phyloP scores from a whole-genome alignment of 2,888 invertebrate species.

The Ochropleura leucogaster region DNA sequence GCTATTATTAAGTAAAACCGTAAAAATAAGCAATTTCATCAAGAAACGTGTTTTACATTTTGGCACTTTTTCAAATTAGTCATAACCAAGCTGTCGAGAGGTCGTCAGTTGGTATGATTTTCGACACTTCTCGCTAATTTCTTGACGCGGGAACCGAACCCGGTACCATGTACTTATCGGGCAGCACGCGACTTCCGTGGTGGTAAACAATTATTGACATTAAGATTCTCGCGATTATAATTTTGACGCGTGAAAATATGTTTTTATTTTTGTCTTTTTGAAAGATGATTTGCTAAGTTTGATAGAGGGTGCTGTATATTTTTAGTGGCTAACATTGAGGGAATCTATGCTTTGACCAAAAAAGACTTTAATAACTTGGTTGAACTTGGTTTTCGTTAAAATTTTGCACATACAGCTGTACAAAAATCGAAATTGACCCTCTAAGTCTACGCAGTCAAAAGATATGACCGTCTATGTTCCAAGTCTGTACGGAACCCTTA shows the following conservation, averaged over 20 bases:
- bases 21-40: slow-evolving; percentile 39
- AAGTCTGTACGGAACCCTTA: no score
- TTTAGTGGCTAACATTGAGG: neutral
- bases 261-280: slow-evolving; percentile 43
- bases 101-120: slow-evolving; percentile 66
- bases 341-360: neutral
- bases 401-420: no score
- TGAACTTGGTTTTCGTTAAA: neutral
- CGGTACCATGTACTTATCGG: slow-evolving; percentile 69
- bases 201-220: slow-evolving; percentile 74
- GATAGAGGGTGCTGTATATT: slow-evolving; percentile 18
- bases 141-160: slow-evolving; percentile 70
- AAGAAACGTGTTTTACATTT: slow-evolving; percentile 54
- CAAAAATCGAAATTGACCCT: no score
- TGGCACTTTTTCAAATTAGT: slow-evolving; percentile 66
- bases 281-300: slow-evolving; percentile 29
- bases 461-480: no score
- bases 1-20: slow-evolving; percentile 11
- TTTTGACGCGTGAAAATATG: slow-evolving; percentile 67
- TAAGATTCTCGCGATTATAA: slow-evolving; percentile 59
- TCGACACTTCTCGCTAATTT: slow-evolving; percentile 65
- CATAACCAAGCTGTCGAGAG: slow-evolving; percentile 67
- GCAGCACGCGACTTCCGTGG: slow-evolving; percentile 82
- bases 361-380: neutral
- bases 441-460: no score